Conservation (phyloP, 92 coral and sea anemone species). For the Montipora capitata region DNA sequence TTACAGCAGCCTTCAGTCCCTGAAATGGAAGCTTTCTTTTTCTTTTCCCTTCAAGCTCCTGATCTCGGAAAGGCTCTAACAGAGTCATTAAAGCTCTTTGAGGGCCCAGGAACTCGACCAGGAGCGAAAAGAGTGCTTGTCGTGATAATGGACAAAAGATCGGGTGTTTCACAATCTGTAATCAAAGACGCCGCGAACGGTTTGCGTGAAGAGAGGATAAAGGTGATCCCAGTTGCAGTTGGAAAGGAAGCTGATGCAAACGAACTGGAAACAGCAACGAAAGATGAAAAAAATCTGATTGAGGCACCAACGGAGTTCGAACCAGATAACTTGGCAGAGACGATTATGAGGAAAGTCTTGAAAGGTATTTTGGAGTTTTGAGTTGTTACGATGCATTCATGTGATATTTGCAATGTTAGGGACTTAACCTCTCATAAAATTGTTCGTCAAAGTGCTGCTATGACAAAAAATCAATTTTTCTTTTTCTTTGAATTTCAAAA, state of each 20-base stretch:
- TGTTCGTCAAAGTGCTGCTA: no score
- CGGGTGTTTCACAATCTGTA: conserved; percentile 62
- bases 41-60: conserved; percentile 24
- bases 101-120: conserved; percentile 72
- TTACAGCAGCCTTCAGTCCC: background rate
- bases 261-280: conserved; percentile 55
- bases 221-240: conserved; percentile 88
- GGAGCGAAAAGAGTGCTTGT: conserved; percentile 79
- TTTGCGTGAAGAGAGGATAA: conserved; percentile 58
- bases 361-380: conserved; percentile 3
- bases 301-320: conserved; percentile 49
- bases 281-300: conserved; percentile 49
- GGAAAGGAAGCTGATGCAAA: conserved; percentile 78
- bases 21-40: background rate
- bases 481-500: no score
- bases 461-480: no score
- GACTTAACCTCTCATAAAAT: no score
- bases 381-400: background rate
- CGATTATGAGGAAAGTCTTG: conserved; percentile 66
- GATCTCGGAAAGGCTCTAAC: conserved; percentile 69
- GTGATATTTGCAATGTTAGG: no score
- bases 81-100: conserved; percentile 69
- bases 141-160: conserved; percentile 85
- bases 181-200: conserved; percentile 63
- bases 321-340: conserved; percentile 63